Conservation (phyloP, 2,797 vertebrate species). For the Periophthalmus magnuspinnatus region DNA sequence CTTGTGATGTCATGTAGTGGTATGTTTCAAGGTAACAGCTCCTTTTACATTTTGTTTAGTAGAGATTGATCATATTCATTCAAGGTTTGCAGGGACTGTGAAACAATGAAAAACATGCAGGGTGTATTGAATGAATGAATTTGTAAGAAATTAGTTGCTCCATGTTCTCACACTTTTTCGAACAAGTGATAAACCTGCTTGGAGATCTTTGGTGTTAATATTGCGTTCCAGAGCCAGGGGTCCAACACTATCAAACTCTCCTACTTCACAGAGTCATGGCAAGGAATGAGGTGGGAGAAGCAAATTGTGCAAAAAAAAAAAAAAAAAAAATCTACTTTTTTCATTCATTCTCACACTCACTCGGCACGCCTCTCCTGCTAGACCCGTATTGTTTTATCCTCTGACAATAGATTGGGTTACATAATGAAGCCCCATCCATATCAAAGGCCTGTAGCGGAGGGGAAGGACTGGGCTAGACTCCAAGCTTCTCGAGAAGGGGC, state of each 20-base stretch:
- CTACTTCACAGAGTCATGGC: conserved; percentile 33
- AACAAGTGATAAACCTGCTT: conserved; percentile 39
- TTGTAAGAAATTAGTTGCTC: conserved; percentile 21
- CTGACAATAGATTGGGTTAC: conserved; percentile 78
- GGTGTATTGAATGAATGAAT: conserved; percentile 23
- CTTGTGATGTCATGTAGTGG: too few relatives aligned
- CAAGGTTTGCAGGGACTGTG: background rate
- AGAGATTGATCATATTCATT: background rate
- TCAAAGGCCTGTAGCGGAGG: conserved; percentile 69
- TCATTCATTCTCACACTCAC: conserved; percentile 27
- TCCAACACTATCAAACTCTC: conserved; percentile 14
- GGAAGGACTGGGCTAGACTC: conserved; percentile 67
- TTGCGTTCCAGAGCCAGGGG: conserved; percentile 25
- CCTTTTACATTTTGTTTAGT: too few relatives aligned
- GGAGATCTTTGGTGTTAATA: conserved; percentile 21
- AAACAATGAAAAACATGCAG: conserved; percentile 4
- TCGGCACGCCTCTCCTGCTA: conserved; percentile 45
- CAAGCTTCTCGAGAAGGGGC: conserved; percentile 64
- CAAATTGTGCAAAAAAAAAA: conserved; percentile 14
- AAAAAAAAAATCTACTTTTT: conserved; percentile 30
- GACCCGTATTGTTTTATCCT: conserved; percentile 67
- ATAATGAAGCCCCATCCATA: conserved; percentile 76
- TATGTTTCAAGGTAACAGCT: too few relatives aligned
- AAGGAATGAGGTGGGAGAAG: conserved; percentile 39
- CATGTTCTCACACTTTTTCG: conserved; percentile 33